These are phyloP conservation scores for Stramonita haemastoma DNA, from an alignment of 2,888 invertebrate species.

Conservation along the genomic window DNA sequence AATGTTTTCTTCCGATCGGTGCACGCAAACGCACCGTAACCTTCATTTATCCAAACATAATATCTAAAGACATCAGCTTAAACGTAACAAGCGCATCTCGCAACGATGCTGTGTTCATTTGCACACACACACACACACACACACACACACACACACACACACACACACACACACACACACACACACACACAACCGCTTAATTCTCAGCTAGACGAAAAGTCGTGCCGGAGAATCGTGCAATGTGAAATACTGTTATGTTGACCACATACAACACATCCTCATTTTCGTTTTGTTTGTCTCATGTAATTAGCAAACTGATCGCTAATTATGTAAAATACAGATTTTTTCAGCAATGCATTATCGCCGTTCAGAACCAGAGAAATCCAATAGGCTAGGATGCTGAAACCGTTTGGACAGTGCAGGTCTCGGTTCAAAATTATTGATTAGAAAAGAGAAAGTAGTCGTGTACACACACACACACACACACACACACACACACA, in stretches of 20 bases:
- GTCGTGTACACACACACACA: background rate
- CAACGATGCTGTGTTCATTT: background rate
- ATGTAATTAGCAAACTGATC: no score
- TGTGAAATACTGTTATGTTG: background rate
- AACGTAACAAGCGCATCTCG: background rate
- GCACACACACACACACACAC: background rate
- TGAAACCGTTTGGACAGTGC: no score
- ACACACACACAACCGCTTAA: background rate
- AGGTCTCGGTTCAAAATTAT: no score
- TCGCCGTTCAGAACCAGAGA: no score
- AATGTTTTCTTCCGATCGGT: background rate
- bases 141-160: no score
- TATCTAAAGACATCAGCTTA: background rate
- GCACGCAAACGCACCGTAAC: background rate
- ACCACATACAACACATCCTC: no score
- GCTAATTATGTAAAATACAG: no score
- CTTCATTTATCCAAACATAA: background rate
- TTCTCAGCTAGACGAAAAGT: no score
- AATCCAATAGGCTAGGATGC: no score
- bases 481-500: background rate
- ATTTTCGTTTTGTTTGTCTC: no score
- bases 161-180: background rate
- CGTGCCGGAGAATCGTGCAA: background rate
- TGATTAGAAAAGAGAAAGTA: background rate
- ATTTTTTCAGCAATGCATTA: no score